Percentiles rank a stretch among this genome's conserved stretches.
These are phyloP conservation scores for Lates calcarifer DNA, from an alignment of 2,113 vertebrate species.

Conservation along the genomic window DNA sequence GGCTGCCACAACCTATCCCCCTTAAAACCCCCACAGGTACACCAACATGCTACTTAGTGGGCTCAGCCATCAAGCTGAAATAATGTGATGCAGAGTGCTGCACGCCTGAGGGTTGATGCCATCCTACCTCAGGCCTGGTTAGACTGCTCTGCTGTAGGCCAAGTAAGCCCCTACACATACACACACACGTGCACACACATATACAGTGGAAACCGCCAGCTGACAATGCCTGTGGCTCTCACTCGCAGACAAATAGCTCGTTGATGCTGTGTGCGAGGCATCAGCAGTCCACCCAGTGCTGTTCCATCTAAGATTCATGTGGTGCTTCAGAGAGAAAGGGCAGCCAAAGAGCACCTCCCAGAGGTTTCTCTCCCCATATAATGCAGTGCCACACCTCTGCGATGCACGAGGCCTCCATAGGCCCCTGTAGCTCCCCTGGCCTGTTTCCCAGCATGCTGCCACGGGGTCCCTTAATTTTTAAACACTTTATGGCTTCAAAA, in stretches of 20 bases:
- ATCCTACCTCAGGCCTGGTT: constrained; percentile 59
- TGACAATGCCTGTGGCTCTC: constrained; percentile 65
- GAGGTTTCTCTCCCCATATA: constrained; percentile 60
- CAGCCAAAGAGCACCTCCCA: constrained; percentile 77
- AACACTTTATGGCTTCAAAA: constrained; percentile 60
- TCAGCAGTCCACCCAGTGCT: constrained; percentile 67
- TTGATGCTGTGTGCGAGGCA: constrained; percentile 47
- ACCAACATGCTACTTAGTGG: constrained; percentile 59
- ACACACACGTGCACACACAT: constrained; percentile 21
- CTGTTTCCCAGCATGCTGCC: constrained; percentile 20
- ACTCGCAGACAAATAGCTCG: constrained; percentile 65
- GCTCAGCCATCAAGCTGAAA: constrained; percentile 61
- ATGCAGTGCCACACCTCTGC: constrained; percentile 67
- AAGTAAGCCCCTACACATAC: constrained; percentile 21
- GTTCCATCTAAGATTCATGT: constrained; percentile 77
- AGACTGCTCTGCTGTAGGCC: constrained; percentile 52
- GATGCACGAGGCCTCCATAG: constrained; percentile 10
- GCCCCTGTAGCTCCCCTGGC: constrained; percentile 37
- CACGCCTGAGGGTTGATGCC: constrained; percentile 57
- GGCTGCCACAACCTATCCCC: constrained; percentile 37
- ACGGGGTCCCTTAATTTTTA: constrained; percentile 64
- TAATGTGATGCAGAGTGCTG: constrained; percentile 63
- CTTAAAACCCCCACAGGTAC: constrained; percentile 40
- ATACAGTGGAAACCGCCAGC: constrained; percentile 39
- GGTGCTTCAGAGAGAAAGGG: constrained; percentile 69